phyloP scores from a whole-genome alignment of 2,888 invertebrate genomes.

The Drosophila birchii region DNA sequence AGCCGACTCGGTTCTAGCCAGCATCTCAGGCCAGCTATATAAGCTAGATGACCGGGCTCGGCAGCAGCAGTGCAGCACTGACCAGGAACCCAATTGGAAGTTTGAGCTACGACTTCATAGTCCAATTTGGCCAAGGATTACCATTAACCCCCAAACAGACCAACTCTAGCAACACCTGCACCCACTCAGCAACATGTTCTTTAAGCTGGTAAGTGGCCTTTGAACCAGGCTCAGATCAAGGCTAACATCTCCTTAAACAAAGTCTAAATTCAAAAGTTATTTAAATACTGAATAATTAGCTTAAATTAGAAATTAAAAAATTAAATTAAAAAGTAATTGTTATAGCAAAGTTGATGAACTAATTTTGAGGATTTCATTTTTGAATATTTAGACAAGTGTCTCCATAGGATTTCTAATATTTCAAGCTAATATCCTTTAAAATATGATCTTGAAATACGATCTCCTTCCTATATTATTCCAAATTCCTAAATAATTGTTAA shows the following conservation, averaged over 20 bases:
- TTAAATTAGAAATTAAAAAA: no score
- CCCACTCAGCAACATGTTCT: slow-evolving; percentile 78
- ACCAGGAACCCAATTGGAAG: slow-evolving; percentile 85
- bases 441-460: background rate
- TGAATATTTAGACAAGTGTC: background rate
- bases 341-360: no score
- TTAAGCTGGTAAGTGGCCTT: slow-evolving; percentile 84
- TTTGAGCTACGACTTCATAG: slow-evolving; percentile 84
- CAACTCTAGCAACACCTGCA: slow-evolving; percentile 11
- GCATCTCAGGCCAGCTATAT: slow-evolving; percentile 77
- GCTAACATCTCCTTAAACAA: slow-evolving; percentile 5
- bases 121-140: slow-evolving; percentile 82
- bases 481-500: background rate
- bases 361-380: background rate
- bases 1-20: slow-evolving; percentile 57
- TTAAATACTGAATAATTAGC: background rate
- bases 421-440: background rate
- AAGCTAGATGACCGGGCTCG: slow-evolving; percentile 78
- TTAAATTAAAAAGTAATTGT: no score
- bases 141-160: slow-evolving; percentile 3
- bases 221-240: background rate
- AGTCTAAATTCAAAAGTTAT: background rate
- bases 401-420: background rate
- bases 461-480: background rate
- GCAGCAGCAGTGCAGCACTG: slow-evolving; percentile 82